phyloP scores from a whole-genome alignment of 64 coral and sea anemone species.

The Platygyra sinensis region DNA sequence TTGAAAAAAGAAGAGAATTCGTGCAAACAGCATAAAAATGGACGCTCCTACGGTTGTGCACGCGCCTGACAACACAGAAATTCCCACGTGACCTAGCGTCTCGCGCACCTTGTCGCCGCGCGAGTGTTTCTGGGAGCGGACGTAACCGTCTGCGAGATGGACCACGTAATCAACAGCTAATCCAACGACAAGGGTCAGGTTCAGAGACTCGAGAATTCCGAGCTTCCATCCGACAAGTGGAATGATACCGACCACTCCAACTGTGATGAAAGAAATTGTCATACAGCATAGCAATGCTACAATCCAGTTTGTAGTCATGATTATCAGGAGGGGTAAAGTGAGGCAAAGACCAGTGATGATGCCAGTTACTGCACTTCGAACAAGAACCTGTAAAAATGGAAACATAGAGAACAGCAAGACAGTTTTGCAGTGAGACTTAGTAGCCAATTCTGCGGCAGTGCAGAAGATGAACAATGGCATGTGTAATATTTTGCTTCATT shows the following conservation, averaged over 20 bases:
- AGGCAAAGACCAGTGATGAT: conserved; percentile 51
- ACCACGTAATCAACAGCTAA: conserved; percentile 79
- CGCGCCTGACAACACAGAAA: conserved; percentile 71
- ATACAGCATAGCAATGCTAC: conserved; percentile 44
- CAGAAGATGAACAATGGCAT: no score
- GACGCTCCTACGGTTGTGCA: conserved; percentile 63
- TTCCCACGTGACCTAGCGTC: conserved; percentile 61
- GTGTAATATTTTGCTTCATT: no score
- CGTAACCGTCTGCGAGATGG: conserved; percentile 66
- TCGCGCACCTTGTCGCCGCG: conserved; percentile 41
- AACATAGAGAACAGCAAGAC: background rate
- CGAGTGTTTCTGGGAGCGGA: background rate
- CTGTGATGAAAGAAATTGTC: conserved; percentile 48
- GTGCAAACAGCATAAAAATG: conserved; percentile 59
- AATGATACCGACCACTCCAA: conserved; percentile 58
- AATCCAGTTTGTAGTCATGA: conserved; percentile 56
- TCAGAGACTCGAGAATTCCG: conserved; percentile 62
- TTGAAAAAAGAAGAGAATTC: conserved; percentile 68
- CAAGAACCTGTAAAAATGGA: conserved; percentile 43
- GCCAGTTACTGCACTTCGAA: conserved; percentile 49
- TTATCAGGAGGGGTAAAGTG: conserved; percentile 38
- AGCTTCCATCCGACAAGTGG: conserved; percentile 71
- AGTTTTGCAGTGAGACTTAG: no score
- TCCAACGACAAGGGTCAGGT: conserved; percentile 70
- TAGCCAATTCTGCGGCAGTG: no score